Evolutionary conservation across 2,797 vertebrate genomes (phyloP).

Genomic region (Siniperca scherzeri): DNA sequence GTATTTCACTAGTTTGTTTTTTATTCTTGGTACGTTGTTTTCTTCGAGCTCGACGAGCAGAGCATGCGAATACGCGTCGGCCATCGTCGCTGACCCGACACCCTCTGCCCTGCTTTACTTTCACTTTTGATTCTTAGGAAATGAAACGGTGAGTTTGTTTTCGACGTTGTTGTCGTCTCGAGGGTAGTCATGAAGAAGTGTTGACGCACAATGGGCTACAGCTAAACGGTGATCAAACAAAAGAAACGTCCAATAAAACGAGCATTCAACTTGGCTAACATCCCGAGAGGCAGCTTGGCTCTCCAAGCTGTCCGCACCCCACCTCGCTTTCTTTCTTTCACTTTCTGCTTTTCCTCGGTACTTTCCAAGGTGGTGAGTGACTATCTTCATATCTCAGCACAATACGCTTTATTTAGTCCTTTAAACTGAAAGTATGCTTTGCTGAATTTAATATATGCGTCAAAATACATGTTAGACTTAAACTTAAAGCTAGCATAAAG

Average conservation of each 20-base stretch:
- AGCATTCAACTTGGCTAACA: neutral
- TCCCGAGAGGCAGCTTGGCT: neutral
- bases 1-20: constrained; percentile 81
- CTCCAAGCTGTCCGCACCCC: neutral
- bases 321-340: constrained; percentile 7
- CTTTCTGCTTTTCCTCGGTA: constrained; percentile 38
- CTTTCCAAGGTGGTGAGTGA: constrained; percentile 38
- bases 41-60: constrained; percentile 76
- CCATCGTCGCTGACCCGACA: constrained; percentile 19
- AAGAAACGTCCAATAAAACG: neutral
- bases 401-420: fast-evolving
- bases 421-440: too few relatives aligned
- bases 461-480: neutral
- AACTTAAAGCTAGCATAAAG: neutral
- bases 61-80: neutral
- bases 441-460: too few relatives aligned
- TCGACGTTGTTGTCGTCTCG: fast-evolving
- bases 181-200: fast-evolving
- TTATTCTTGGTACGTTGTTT: constrained; percentile 48
- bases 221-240: too few relatives aligned
- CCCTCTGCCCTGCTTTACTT: constrained; percentile 47
- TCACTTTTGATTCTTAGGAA: constrained; percentile 80
- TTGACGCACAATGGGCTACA: neutral
- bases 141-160: neutral
- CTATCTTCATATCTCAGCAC: neutral